These are phyloP conservation scores for Acrocyrtus sp. DNA, from an alignment of 2,888 invertebrate species.

Conservation along the genomic window DNA sequence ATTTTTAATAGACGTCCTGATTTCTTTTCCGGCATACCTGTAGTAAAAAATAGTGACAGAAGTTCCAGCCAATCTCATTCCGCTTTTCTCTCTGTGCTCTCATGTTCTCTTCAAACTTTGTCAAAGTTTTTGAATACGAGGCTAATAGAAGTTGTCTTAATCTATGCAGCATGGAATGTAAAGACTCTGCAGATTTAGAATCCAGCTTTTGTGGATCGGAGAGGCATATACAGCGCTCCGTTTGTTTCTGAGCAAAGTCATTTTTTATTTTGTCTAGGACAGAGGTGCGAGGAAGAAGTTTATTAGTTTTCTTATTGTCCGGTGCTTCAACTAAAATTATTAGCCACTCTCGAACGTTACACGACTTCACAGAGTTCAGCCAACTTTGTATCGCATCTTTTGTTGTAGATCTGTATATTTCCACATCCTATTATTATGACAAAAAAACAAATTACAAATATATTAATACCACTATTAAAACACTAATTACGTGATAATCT, in stretches of 20 bases:
- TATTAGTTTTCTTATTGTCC: conserved; percentile 90
- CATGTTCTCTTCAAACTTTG: conserved; percentile 89
- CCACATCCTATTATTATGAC: conserved; percentile 79
- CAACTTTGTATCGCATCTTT: conserved; percentile 90
- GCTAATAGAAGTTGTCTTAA: conserved; percentile 84
- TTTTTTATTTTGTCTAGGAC: conserved; percentile 93
- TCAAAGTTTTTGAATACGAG: conserved; percentile 86
- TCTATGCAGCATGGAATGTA: conserved; percentile 84
- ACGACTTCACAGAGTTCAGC: conserved; percentile 80
- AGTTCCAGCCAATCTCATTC: conserved; percentile 92
- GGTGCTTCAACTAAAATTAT: conserved; percentile 92
- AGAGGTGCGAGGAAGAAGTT: conserved; percentile 89
- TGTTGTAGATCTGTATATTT: conserved; percentile 86
- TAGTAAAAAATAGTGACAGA: conserved; percentile 92
- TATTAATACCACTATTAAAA: conserved; percentile 18
- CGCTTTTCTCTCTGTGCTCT: conserved; percentile 89
- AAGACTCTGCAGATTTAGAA: conserved; percentile 89
- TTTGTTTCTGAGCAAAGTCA: conserved; percentile 92
- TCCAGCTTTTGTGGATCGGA: conserved; percentile 92
- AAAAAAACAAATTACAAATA: conserved; percentile 14
- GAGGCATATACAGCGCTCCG: conserved; percentile 84
- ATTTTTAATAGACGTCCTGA: too few species aligned
- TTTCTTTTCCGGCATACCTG: too few species aligned
- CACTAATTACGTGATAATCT: conserved; percentile 12
- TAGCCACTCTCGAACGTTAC: conserved; percentile 84